Base-by-base conservation (phyloP, 2,888 invertebrate genomes). In the Lepas anatifera region DNA sequence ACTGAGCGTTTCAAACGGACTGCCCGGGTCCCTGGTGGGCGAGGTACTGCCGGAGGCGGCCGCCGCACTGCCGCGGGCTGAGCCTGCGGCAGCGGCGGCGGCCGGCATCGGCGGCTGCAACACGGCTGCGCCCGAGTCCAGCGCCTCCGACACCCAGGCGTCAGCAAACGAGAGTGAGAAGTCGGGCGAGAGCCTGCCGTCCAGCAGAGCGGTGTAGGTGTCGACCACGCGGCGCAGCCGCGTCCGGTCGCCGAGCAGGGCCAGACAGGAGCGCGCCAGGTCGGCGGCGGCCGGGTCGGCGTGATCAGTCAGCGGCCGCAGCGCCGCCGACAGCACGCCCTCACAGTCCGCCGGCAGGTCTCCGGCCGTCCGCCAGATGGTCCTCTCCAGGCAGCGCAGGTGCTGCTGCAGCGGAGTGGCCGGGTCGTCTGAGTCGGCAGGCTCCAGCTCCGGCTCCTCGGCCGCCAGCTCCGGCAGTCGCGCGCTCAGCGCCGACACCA, bases 1-100 rank as follows among this genome's bases (percentile, higher is more conserved):
- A 35, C 58, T 35, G 35, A 58, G 58, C 58, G 58, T 58, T 35
- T 58, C 58, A 22, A 58, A 58, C 32, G 58, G 58, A 35, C 58
- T 58, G 32, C 58, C 35, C 11, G 18, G 32, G 35, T 58, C 58
- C 35, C 22, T 18, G 0, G 58, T 13, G 2, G 58, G 58, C 22
- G 58, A 58, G 13, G 35, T 22, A 8, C 58, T 22, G 8, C 18
- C 7, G 0, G 35, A 35, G 35, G 35, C n/a, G 58, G 32, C 35
- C 22, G 58, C 18, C 7, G 10, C 58, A 8, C 58, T 58, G 50
- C 11, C 16, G 2, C 11, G 11, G 41, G 2, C 41, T 4, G 41
- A 41, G 41, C 1, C 11, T 41, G 41, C 41, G 11, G 41, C 10
- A 16, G 11, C 18, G 58, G 35, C 58, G 22, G 58, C 35, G 22